phyloP scores from a whole-genome alignment of 2,888 invertebrate species.

The Aphodius granarius region DNA sequence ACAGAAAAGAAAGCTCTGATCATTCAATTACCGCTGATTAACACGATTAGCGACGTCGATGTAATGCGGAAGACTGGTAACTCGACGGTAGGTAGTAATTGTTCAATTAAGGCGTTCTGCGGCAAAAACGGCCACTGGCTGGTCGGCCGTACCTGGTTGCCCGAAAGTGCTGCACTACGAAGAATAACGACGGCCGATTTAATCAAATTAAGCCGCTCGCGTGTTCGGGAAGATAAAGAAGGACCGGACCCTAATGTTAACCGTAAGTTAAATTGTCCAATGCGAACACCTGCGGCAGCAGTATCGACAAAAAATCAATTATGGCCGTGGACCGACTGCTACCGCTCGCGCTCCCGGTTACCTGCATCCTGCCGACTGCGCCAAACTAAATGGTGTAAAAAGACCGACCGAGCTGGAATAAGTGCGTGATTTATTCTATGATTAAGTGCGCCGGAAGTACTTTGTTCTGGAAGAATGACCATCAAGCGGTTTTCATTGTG shows the following conservation, averaged over 20 bases:
- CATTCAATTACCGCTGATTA: background rate
- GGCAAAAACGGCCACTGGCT: background rate
- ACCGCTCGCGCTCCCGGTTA: background rate
- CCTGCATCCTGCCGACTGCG: background rate
- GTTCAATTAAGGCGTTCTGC: background rate
- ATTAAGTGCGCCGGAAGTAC: background rate
- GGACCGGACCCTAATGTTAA: conserved; percentile 2
- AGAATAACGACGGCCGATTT: background rate
- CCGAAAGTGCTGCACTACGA: background rate
- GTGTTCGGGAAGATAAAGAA: conserved; percentile 7
- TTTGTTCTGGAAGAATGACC: background rate
- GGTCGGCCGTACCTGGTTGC: background rate
- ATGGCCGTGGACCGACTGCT: background rate
- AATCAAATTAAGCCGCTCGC: conserved; percentile 13
- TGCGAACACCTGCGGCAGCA: conserved; percentile 4
- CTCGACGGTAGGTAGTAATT: background rate
- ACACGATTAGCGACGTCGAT: background rate
- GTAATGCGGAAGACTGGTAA: background rate
- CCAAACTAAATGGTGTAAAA: background rate
- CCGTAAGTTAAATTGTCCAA: conserved; percentile 9
- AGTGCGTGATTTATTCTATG: background rate
- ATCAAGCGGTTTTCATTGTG: background rate
- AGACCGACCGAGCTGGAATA: background rate
- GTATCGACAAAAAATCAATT: background rate
- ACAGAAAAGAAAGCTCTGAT: background rate